Base-by-base conservation (phyloP, 2,797 vertebrate genomes). In the Ctenochaetus hawaiiensis region DNA sequence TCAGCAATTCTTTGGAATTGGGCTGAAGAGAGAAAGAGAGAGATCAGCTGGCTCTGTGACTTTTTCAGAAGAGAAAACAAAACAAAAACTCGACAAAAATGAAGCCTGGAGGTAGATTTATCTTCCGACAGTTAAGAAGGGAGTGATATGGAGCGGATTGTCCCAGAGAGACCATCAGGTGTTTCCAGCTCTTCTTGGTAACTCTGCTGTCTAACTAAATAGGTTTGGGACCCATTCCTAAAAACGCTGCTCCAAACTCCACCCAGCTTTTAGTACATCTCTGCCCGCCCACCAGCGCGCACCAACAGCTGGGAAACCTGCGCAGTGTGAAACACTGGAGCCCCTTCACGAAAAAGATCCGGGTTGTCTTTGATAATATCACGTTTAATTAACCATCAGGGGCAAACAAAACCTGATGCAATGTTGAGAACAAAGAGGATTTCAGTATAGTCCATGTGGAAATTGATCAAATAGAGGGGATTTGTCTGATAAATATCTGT, bases 211-310 rank as follows among this genome's bases (percentile, higher is more conserved):
- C 92, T 92, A 93, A 93, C 93, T 86, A 77, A 91, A 85, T 74
- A 80, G 76, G 77, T 86, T 87, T 78, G 82, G 92, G 92, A 91
- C 91, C 93, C 93, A 94, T 94, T 94, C 90, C 94, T 95, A 94
- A 95, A 95, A 92, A 92, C 86, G 69, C 79, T 78, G 77, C 70
- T 66, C 34, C 48, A 82, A 88, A 88, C 94, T 93, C 92, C 95
- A 92, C 95, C 95, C 95, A 89, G 71, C 45, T 58, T 12, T 59
- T n/a, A 17, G 83, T 75, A 69, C 72, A 64, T 72, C 68, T 86
- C 79, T 75, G 85, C 92, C 90, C 87, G 88, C 92, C 91, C 93
- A 89, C 91, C 72, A 5, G 76, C 18, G 80, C 81, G 57, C 81
- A 57, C 81, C 7, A 86, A 90, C 91, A 93, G 90, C 90, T 90